Conservation (phyloP, 2,888 invertebrate genomes). For the Marasmarcha lunaedactyla region DNA sequence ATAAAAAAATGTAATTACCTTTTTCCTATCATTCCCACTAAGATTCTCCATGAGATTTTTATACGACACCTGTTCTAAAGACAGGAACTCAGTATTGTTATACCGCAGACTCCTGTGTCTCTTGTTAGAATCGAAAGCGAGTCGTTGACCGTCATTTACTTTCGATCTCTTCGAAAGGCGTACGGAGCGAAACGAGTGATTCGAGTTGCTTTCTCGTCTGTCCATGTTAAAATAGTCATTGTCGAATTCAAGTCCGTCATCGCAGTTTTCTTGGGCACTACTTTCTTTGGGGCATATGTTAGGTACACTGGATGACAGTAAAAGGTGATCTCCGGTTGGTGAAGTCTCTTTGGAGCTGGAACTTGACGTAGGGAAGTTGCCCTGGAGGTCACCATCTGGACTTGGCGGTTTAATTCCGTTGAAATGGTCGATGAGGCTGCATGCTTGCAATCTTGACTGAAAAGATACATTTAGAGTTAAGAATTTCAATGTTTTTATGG, state of each 20-base stretch:
- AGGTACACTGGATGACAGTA: slow-evolving; percentile 42
- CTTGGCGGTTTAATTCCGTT: slow-evolving; percentile 77
- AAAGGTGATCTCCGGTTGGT: slow-evolving; percentile 58
- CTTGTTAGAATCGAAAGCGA: slow-evolving; percentile 35
- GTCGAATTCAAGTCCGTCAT: slow-evolving; percentile 38
- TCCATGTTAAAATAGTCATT: slow-evolving; percentile 51
- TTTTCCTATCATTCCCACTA: slow-evolving; percentile 30
- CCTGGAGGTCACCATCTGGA: slow-evolving; percentile 75
- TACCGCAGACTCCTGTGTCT: slow-evolving; percentile 34
- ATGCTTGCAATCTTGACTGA: slow-evolving; percentile 78
- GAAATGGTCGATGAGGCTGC: slow-evolving; percentile 82
- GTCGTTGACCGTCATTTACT: slow-evolving; percentile 28
- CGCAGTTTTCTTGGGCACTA: slow-evolving; percentile 23
- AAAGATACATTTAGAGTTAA: slow-evolving; percentile 12
- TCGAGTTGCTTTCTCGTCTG: slow-evolving; percentile 26
- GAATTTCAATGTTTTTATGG: slow-evolving; percentile 1
- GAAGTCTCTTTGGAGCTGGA: slow-evolving; percentile 73
- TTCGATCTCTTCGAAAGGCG: slow-evolving; percentile 28
- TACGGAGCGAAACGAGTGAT: slow-evolving; percentile 42
- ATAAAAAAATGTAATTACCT: too few relatives aligned
- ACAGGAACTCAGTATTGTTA: slow-evolving; percentile 30
- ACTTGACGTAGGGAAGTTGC: slow-evolving; percentile 70
- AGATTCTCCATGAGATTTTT: slow-evolving; percentile 35
- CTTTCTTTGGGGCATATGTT: slow-evolving; percentile 32
- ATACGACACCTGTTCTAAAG: slow-evolving; percentile 45